phyloP scores from a whole-genome alignment of 2,797 vertebrate genomes.

The Buceros bicornis region DNA sequence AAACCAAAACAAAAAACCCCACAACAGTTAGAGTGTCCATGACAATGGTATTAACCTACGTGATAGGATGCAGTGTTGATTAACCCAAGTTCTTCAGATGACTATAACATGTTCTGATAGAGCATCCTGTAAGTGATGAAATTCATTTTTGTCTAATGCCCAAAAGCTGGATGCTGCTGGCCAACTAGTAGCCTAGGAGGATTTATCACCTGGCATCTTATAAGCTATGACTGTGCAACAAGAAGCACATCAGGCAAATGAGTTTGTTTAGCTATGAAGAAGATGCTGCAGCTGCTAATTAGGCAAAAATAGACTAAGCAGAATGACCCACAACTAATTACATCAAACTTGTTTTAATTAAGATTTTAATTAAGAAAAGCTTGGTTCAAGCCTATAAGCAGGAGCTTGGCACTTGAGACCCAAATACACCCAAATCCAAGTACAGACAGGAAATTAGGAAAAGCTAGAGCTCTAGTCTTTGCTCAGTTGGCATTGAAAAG shows the following conservation, averaged over 20 bases:
- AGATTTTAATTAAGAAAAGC: conserved; percentile 32
- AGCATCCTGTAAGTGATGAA: background rate
- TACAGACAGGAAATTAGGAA: background rate
- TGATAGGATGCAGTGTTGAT: background rate
- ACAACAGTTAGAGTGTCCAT: background rate
- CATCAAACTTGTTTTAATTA: background rate
- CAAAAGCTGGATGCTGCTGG: background rate
- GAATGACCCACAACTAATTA: conserved; percentile 17
- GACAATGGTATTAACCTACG: background rate
- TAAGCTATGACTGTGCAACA: background rate
- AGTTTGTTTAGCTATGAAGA: conserved; percentile 13
- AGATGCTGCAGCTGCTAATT: conserved; percentile 10
- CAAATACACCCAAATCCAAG: background rate
- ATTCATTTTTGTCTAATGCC: background rate
- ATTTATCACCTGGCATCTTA: conserved; percentile 15
- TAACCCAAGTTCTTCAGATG: background rate
- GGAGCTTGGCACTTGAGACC: background rate
- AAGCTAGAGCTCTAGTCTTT: background rate
- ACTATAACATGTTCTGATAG: background rate
- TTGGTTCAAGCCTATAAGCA: conserved; percentile 4
- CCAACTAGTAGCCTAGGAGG: background rate
- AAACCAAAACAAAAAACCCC: background rate
- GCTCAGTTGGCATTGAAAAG: background rate
- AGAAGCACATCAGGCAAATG: conserved; percentile 3
- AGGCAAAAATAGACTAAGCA: conserved; percentile 21